A percentile compares a stretch with the other conserved stretches of the same genome.
phyloP scores from a whole-genome alignment of 2,797 vertebrate species.

The Spea hammondii region DNA sequence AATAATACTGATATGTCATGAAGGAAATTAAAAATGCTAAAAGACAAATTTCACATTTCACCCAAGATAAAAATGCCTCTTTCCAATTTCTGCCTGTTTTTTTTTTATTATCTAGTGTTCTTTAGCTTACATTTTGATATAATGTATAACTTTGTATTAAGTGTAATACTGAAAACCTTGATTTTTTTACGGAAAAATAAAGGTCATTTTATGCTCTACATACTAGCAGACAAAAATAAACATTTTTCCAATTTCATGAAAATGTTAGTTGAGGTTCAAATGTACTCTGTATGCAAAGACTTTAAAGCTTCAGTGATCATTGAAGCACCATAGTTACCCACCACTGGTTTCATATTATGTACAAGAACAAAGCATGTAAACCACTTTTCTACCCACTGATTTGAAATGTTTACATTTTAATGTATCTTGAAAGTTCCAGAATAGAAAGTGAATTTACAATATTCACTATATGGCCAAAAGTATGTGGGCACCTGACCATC shows the following conservation, averaged over 20 bases:
- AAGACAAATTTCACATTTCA: background rate
- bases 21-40: background rate
- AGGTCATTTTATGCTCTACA: conserved; percentile 7
- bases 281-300: conserved; percentile 31
- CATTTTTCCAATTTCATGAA: conserved; percentile 17
- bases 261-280: conserved; percentile 15
- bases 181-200: conserved; percentile 26
- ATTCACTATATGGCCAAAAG: too few relatives aligned
- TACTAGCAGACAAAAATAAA: background rate
- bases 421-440: conserved; percentile 15
- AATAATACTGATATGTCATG: background rate
- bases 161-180: conserved; percentile 7
- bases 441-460: background rate
- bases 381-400: conserved; percentile 22
- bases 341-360: conserved; percentile 28
- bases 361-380: conserved; percentile 39
- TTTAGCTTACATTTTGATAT: conserved; percentile 24
- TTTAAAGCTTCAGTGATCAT: conserved; percentile 34
- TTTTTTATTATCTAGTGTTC: conserved; percentile 11
- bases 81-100: background rate
- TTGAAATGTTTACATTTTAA: conserved; percentile 36
- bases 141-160: conserved; percentile 20
- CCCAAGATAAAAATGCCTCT: conserved; percentile 27
- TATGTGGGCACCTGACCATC: too few relatives aligned
- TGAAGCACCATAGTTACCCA: conserved; percentile 16